Conservation (phyloP, 2,113 vertebrate species). For the Tragelaphus scriptus region DNA sequence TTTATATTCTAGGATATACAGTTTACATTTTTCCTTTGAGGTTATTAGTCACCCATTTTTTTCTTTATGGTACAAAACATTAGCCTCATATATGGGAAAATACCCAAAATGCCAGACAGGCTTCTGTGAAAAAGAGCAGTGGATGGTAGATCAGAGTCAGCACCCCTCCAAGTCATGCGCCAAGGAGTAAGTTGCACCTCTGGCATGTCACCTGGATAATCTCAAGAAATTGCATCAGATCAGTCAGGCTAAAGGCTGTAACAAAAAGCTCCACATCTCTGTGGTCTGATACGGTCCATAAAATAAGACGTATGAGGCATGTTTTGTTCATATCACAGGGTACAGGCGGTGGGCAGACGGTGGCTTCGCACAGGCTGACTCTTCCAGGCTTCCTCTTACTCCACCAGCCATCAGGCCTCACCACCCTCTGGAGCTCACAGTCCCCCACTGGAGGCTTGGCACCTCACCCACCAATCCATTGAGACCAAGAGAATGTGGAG, state of each 20-base stretch:
- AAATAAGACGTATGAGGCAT: background rate
- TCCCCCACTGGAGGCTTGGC: background rate
- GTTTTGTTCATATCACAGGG: background rate
- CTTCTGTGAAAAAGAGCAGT: background rate
- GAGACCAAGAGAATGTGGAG: background rate
- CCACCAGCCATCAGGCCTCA: background rate
- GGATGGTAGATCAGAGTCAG: background rate
- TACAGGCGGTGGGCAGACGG: background rate
- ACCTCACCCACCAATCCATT: background rate
- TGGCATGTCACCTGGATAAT: background rate
- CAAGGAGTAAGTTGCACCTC: background rate
- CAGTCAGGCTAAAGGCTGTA: background rate
- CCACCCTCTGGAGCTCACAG: background rate
- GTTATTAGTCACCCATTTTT: slow-evolving; percentile 28
- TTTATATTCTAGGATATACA: slow-evolving; percentile 44
- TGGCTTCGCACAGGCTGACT: background rate
- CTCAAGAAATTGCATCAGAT: background rate
- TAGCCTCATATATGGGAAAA: background rate
- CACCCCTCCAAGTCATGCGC: accelerated
- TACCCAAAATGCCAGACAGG: background rate
- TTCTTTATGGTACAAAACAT: slow-evolving; percentile 19
- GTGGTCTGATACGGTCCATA: background rate
- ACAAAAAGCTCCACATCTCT: background rate
- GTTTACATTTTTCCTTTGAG: slow-evolving; percentile 53
- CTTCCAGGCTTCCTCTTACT: background rate